Percentiles rank a stretch among this genome's conserved stretches.
phyloP scores from a whole-genome alignment of 2,888 invertebrate genomes.

The Chydorus sphaericus region DNA sequence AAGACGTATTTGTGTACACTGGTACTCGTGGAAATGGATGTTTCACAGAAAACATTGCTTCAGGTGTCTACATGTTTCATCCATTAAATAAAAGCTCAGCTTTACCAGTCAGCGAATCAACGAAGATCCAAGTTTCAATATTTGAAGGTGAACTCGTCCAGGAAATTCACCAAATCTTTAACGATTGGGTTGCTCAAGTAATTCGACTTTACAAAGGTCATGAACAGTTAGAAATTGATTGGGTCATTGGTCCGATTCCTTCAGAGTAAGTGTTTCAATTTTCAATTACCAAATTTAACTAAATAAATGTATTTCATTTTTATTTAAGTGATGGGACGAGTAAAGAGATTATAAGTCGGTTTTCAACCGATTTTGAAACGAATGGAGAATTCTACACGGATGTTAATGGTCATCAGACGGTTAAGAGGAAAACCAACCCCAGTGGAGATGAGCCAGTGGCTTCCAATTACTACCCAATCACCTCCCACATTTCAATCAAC shows the following conservation, averaged over 20 bases:
- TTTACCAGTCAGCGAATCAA: conserved; percentile 24
- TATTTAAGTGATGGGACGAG: conserved; percentile 44
- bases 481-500: conserved; percentile 56
- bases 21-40: no score
- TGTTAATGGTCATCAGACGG: conserved; percentile 76
- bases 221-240: no score
- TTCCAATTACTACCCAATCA: conserved; percentile 88
- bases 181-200: no score
- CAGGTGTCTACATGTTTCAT: conserved; percentile 86
- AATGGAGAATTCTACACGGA: conserved; percentile 71
- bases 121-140: no score
- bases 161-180: no score
- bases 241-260: no score
- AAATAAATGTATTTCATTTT: no score
- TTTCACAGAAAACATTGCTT: conserved; percentile 46
- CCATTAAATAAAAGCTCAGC: conserved; percentile 42
- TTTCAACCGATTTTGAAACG: conserved; percentile 45
- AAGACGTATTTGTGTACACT: no score
- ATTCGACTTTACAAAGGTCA: no score
- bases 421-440: conserved; percentile 49
- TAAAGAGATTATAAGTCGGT: conserved; percentile 68
- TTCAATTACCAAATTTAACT: no score
- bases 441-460: conserved; percentile 62
- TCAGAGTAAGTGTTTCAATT: no score
- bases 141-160: no score